phyloP scores from a whole-genome alignment of 2,888 invertebrate genomes.

The Mesoligia furuncula region DNA sequence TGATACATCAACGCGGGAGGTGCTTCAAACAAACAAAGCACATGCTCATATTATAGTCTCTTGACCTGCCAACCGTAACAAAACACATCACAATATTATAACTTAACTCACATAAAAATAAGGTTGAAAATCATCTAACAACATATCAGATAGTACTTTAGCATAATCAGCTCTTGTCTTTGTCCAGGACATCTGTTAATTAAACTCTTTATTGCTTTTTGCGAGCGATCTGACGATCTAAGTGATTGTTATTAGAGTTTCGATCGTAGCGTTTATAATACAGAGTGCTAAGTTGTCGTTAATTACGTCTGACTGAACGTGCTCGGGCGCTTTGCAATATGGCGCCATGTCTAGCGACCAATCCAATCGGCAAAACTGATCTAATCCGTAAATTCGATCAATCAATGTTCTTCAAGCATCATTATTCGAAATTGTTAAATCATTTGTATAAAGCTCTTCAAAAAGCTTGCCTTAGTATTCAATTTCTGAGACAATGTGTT shows the following conservation, averaged over 20 bases:
- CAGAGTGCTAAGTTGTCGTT: constrained; percentile 21
- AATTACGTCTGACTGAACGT: constrained; percentile 17
- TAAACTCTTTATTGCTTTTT: constrained; percentile 66
- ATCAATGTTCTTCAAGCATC: constrained; percentile 23
- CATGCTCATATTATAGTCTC: constrained; percentile 71
- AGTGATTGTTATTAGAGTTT: constrained; percentile 48
- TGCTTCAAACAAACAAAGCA: constrained; percentile 74
- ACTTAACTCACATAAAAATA: constrained; percentile 50
- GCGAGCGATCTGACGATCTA: constrained; percentile 55
- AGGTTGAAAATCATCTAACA: constrained; percentile 52
- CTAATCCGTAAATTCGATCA: constrained; percentile 8
- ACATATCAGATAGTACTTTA: constrained; percentile 60
- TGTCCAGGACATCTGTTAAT: constrained; percentile 70
- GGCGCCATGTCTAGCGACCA: constrained; percentile 31
- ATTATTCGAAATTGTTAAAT: background rate
- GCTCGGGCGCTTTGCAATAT: constrained; percentile 15
- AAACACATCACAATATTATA: constrained; percentile 51
- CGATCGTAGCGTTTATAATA: constrained; percentile 17
- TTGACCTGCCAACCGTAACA: constrained; percentile 72
- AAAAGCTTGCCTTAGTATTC: background rate
- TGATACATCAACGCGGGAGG: constrained; percentile 78
- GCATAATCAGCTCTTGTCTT: constrained; percentile 76
- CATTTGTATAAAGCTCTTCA: background rate
- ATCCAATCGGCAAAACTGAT: constrained; percentile 16
- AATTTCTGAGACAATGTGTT: constrained; percentile 25